Evolutionary conservation across 2,888 invertebrate species (phyloP).

Genomic region (Mylabris sibirica): DNA sequence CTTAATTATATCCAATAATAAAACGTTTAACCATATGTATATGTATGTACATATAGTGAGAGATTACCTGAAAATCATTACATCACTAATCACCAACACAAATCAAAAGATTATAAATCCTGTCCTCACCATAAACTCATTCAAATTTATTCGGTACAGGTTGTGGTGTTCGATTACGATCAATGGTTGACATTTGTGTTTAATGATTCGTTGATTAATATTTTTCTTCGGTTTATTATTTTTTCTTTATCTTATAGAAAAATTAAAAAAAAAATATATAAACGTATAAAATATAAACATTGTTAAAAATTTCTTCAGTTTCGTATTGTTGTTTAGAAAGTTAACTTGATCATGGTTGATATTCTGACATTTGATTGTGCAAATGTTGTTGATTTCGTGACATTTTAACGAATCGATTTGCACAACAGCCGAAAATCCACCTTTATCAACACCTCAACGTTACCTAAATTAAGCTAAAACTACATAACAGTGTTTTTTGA

Average conservation of each 20-base stretch:
- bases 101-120: neutral
- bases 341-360: neutral
- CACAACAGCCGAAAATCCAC: conserved; percentile 5
- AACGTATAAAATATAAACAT: neutral
- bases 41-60: too few relatives aligned
- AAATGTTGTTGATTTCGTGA: conserved; percentile 15
- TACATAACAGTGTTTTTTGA: too few relatives aligned
- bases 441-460: neutral
- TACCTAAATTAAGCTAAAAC: too few relatives aligned
- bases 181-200: conserved; percentile 7
- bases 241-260: neutral
- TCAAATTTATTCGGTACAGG: conserved; percentile 17
- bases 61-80: conserved; percentile 4
- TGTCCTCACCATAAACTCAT: conserved; percentile 1
- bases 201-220: neutral
- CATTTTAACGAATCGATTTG: conserved; percentile 18
- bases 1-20: conserved; percentile 13
- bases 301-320: conserved; percentile 2
- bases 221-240: neutral
- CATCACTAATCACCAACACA: conserved; percentile 12
- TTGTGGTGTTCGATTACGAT: conserved; percentile 10
- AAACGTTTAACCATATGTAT: neutral
- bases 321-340: conserved; percentile 7
- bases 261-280: neutral
- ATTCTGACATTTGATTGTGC: conserved; percentile 17